Base-by-base conservation (phyloP, 2,888 invertebrate species). In the Trichopria drosophilae region DNA sequence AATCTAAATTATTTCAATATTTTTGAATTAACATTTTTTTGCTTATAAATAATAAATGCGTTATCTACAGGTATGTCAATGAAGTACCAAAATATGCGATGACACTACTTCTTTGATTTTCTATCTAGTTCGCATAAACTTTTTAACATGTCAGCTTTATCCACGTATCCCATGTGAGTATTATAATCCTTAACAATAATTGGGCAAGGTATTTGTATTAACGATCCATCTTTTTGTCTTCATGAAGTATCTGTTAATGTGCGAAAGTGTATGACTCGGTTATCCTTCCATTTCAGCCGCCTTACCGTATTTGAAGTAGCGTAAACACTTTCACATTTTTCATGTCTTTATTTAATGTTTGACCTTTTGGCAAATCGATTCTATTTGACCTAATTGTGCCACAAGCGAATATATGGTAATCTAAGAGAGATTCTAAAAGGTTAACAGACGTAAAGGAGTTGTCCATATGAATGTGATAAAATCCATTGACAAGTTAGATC, bases 91-190 rank as follows among this genome's bases (percentile, higher is more conserved):
- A 67, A 66, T 19, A 65, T 45, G 39, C 60, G 62, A 31, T 64
- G 62, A 66, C 66, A 66, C 67, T 67, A 71, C 60, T 71, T 65
- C 35, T 62, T 62, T 42, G 60, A 59, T 55, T 68, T 67, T 57
- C 39, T 39, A n/a, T 58, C 34, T 26, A 66, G 57, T 40, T 23
- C 52, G 40, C 67, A 67, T n/a, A 49, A 42, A 13, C 60, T 57
- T 53, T 62, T 57, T 12, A 55, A 44, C 51, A 65, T 64, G 49
- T 69, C 65, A 5, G 24, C 39, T 23, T 39, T 39, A 23, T 37
- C 37, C 12, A 39, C 39, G 12, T 5, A 39, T 24, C 66, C 66
- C 67, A 67, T 68, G 39, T 59, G 29, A 9, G 48, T 51, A 52
- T 66, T 69, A 47, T 68, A 70, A 44, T 65, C 61, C 29, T 42